Conservation (phyloP, 2,797 vertebrate species). For the Sciurus vulgaris region DNA sequence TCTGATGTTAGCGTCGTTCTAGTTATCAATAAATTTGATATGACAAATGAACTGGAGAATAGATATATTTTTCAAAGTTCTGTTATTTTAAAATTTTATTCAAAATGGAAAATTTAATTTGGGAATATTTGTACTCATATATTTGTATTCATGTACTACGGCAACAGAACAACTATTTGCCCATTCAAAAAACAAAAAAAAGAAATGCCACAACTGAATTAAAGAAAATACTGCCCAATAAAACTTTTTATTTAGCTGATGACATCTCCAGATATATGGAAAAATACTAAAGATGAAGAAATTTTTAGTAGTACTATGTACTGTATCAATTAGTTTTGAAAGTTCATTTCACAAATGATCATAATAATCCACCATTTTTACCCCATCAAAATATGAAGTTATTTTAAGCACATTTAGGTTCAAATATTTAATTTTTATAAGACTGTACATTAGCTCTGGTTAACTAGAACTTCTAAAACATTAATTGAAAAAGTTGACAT, state of each 20-base stretch:
- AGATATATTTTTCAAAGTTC: constrained; percentile 10
- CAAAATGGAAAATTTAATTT: constrained; percentile 53
- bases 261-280: not conserved
- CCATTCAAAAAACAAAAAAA: constrained; percentile 23
- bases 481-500: not conserved
- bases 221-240: constrained; percentile 14
- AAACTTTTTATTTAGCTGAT: constrained; percentile 35
- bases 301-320: not conserved
- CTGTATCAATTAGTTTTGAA: not conserved
- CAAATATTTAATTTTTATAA: constrained; percentile 38
- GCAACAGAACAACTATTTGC: constrained; percentile 15
- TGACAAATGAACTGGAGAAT: not conserved
- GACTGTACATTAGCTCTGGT: not conserved
- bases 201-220: not conserved
- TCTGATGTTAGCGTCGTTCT: not conserved
- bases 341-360: not conserved
- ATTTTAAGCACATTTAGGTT: not conserved
- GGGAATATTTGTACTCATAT: not conserved
- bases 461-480: not conserved
- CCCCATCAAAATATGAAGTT: not conserved
- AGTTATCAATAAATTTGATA: not conserved
- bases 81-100: constrained; percentile 54
- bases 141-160: not conserved
- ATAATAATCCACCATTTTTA: not conserved
- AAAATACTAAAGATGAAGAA: not conserved